Base-by-base conservation (phyloP, 2,888 invertebrate genomes). In the Hirtodrosophila histrioides region DNA sequence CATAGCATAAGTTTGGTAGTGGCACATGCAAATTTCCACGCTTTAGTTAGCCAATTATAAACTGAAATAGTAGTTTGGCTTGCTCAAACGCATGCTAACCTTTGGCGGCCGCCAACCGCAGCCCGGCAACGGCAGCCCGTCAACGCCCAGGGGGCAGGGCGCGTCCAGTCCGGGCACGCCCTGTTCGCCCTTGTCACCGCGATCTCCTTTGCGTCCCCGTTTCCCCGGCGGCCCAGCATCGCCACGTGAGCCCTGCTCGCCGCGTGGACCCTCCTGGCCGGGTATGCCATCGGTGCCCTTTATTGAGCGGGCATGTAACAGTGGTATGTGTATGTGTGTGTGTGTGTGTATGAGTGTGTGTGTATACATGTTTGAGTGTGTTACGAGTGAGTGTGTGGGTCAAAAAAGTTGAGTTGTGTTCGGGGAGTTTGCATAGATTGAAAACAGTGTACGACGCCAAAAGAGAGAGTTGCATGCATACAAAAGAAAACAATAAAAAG, bases 101-200 rank as follows among this genome's bases (percentile, higher is more conserved):
- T 96, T 96, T 86, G 95, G 95, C 83, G 97, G 96, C 92, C 96
- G 93, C 97, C 97, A 98, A 86, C 97, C 98, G 92, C 99, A 99
- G 87, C 98, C 98, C 54, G 98, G 97, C 88, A 99, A 93, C 69
- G 99, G 99, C 89, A 99, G 94, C 69, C 99, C 99, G 92, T 99
- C 98, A 50, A 96, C 95, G 60, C 98, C 99, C 62, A 98, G 93
- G 75, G 99, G 99, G 93, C 99, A 99, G n/a, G 99, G 99, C 43
- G 99, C 99, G 93, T 99, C 99, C 87, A 99, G 93, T 36, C 99
- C 99, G 35, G 98, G 99, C 78, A 98, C 98, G 80, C 99, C 99
- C 93, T 97, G 97, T 89, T 98, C 98, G 60, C 98, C 98, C 92
- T 97, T 97, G 89, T 96, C 96, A 39, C 98, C 98, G 89, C 95